Evolutionary conservation across 2,113 vertebrate species (phyloP), one percentile per base, ranked within the genome.

Genomic region (Peucedramus taeniatus): DNA sequence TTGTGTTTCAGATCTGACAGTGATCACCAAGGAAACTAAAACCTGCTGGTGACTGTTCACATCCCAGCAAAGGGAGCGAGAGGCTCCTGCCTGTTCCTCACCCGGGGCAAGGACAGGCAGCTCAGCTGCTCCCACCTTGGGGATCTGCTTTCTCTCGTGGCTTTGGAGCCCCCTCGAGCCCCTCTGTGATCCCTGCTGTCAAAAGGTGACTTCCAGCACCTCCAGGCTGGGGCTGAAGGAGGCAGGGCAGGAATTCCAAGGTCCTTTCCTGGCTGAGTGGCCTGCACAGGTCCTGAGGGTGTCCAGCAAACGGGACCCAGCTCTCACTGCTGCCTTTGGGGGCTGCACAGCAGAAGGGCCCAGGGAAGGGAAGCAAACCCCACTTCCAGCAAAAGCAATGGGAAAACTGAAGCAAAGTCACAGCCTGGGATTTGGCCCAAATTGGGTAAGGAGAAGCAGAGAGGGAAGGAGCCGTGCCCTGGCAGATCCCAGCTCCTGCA

Each of bases 71-170:
- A 23, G 56, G 2, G 27, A 4, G 26, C 23, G 18, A 7, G 85
- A 4, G 24, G 42, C 50, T 63, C 15, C 37, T 44, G 65, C 2
- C 4, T 8, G 11, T 0, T 37, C 28, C 17, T 66, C n/a, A 0
- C 20, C 5, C 5, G 35, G 56, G 61, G 30, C 56, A 31, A 11
- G 60, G 65, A 33, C 44, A 13, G 57, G 68, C 37, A 19, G 27
- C 64, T 6, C 56, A 1, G 24, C 22, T 1, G 27, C 1, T 33
- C 30, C 27, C 53, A 39, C 64, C 50, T 18, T 1, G 33, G 69
- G 12, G 5, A 0, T 26, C 45, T 3, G 31, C 4, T 4, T 4
- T 20, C 42, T 22, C 30, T 35, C 26, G 9, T 1, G 33, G 13
- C 3, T 16, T 22, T 42, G 42, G 33, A 68, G 54, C 31, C 45